Evolutionary conservation across 2,113 vertebrate genomes (phyloP), one percentile per base, ranked within the genome.

Genomic region (Dasyurus viverrinus): DNA sequence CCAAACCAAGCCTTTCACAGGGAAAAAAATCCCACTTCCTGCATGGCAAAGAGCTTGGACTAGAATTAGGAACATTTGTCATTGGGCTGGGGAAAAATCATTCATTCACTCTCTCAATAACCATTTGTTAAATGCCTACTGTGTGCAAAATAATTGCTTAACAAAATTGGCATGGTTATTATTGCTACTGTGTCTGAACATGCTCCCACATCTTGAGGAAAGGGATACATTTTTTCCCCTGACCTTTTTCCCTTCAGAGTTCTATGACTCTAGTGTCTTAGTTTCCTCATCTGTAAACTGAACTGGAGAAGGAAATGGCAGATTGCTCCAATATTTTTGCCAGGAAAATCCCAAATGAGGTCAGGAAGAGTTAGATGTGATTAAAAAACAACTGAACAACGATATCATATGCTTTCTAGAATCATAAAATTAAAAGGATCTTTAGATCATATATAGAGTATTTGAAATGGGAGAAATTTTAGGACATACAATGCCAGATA

Each of bases 1-100:
- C 54, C 50, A 93, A 94, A 54, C 25, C 8, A 90, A n/a, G 36
- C 2, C n/a, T 95, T 95, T 93, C 36, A 54, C 84, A 94, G 68
- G 30, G 42, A 36, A 23, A 84, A 8, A 89, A 97, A 92, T 92
- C 84, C 26, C 26, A 93, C 25, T 89, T 9, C 19, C 24, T 89
- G 90, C 53, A n/a, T 93, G 92, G 76, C n/a, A 91, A 93, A 94
- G 14, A 76, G 30, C 27, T 89, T 27, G 46, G n/a, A 14, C 5
- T 24, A 76, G 94, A 92, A 92, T 92, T 53, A 92, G 76, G 46
- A 92, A 90, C 8, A 36, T 76, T 76, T 19, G 14, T 76, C 60
- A 68, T 6, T n/a, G 60, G 36, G 30, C 60, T 76, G 60, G 30
- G 54, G 60, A 27, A 76, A 76, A 76, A n/a, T 6, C 60, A 84